Percentiles rank a stretch among this genome's conserved stretches.
These are phyloP conservation scores for Periparus ater DNA, from an alignment of 2,797 vertebrate genomes.

Conservation along the genomic window DNA sequence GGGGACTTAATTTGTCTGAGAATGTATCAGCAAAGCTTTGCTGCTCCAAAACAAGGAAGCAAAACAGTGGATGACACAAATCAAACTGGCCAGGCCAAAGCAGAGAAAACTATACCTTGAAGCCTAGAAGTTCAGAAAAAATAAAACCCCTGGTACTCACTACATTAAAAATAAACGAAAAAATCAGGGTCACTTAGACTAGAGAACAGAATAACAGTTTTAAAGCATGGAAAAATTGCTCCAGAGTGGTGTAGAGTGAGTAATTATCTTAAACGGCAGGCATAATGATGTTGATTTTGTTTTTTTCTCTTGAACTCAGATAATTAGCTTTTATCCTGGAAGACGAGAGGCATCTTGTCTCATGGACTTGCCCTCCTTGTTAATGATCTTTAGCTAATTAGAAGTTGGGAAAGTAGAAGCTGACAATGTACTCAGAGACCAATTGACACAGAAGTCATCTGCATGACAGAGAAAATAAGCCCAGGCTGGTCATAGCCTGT, in stretches of 20 bases:
- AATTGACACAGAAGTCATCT: background rate
- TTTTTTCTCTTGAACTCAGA: background rate
- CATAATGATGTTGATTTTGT: background rate
- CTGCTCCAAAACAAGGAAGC: background rate
- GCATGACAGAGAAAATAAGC: background rate
- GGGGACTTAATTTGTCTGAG: background rate
- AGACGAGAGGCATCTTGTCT: background rate
- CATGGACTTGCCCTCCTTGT: background rate
- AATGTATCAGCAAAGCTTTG: background rate
- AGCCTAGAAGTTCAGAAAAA: background rate
- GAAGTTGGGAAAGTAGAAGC: background rate
- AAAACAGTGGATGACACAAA: background rate
- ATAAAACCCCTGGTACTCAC: rapidly evolving
- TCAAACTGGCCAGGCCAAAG: background rate
- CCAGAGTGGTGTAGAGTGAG: background rate
- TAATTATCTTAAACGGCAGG: background rate
- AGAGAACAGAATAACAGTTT: background rate
- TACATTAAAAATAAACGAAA: background rate
- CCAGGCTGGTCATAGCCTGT: background rate
- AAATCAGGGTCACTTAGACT: background rate
- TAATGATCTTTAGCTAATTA: background rate
- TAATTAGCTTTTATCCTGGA: background rate
- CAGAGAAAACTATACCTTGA: background rate
- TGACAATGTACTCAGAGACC: background rate
- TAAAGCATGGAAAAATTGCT: background rate